These are phyloP conservation scores for Acrossocheilus wenchowensis DNA, from an alignment of 2,797 vertebrate species.

Conservation along the genomic window DNA sequence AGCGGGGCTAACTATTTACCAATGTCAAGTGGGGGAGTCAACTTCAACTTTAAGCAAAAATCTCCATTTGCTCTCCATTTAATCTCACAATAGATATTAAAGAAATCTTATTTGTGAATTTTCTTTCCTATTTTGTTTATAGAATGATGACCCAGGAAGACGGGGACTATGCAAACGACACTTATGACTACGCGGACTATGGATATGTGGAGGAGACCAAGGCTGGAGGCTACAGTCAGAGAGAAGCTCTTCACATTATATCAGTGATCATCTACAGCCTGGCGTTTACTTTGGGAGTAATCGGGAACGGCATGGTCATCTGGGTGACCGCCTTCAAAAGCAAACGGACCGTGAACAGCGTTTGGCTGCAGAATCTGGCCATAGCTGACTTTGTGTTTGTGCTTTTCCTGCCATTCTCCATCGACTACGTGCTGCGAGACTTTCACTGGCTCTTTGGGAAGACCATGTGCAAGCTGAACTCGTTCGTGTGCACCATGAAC, in stretches of 20 bases:
- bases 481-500: conserved; percentile 90
- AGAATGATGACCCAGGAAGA: conserved; percentile 63
- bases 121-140: conserved; percentile 4
- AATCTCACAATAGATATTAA: background rate
- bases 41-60: background rate
- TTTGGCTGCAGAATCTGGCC: conserved; percentile 95
- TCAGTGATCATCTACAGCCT: conserved; percentile 88
- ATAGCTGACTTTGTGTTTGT: conserved; percentile 94
- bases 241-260: conserved; percentile 81
- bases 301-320: conserved; percentile 91
- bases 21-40: background rate
- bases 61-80: background rate
- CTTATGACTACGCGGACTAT: conserved; percentile 82
- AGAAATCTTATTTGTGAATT: conserved; percentile 1
- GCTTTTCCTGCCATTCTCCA: conserved; percentile 90
- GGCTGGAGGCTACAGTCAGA: conserved; percentile 69
- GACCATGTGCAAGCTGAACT: conserved; percentile 90
- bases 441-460: conserved; percentile 94
- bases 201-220: conserved; percentile 76
- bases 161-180: conserved; percentile 74
- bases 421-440: conserved; percentile 88
- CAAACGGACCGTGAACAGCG: conserved; percentile 87
- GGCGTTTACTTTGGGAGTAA: conserved; percentile 87
- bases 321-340: conserved; percentile 93
- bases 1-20: background rate